A percentile compares a stretch with the other conserved stretches of the same genome.
Evolutionary conservation across 2,797 vertebrate species (phyloP).

Genomic region (Acanthornis magna): DNA sequence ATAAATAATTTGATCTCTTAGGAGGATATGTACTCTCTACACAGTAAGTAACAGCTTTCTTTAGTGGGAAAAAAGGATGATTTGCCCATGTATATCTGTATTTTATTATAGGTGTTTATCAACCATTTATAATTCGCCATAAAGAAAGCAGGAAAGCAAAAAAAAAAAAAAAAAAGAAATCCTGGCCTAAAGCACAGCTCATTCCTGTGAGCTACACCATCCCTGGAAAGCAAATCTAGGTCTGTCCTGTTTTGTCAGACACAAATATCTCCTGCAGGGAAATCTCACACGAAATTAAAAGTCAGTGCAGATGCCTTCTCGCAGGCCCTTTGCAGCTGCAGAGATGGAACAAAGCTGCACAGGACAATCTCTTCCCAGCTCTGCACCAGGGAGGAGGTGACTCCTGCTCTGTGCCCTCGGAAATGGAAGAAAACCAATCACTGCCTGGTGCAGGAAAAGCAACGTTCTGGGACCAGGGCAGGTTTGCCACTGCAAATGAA

Average conservation of each 20-base stretch:
- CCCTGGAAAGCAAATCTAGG: constrained; percentile 20
- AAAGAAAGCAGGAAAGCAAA: not conserved
- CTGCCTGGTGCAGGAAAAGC: not conserved
- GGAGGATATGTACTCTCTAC: not conserved
- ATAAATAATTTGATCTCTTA: constrained; percentile 62
- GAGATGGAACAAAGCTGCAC: not conserved
- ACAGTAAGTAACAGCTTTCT: constrained; percentile 8
- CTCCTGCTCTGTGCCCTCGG: not conserved
- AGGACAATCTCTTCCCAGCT: not conserved
- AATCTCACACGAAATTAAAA: not conserved
- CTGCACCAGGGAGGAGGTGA: not conserved
- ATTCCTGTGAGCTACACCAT: not conserved
- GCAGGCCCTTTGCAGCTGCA: not conserved
- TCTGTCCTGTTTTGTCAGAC: not conserved
- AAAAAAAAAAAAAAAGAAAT: not conserved
- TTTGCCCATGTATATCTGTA: not conserved
- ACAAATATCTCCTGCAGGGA: not conserved
- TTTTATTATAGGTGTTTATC: constrained; percentile 22
- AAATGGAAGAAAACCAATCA: not conserved
- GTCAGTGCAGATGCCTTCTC: not conserved
- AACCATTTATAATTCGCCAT: not conserved
- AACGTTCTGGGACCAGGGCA: not conserved
- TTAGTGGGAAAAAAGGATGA: constrained; percentile 4
- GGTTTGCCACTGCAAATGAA: not conserved
- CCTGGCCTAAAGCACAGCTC: not conserved